A percentile compares a stretch with the other conserved stretches of the same genome.
These are phyloP conservation scores for Tetheella fluctuosa DNA, from an alignment of 2,888 invertebrate genomes.

Conservation along the genomic window DNA sequence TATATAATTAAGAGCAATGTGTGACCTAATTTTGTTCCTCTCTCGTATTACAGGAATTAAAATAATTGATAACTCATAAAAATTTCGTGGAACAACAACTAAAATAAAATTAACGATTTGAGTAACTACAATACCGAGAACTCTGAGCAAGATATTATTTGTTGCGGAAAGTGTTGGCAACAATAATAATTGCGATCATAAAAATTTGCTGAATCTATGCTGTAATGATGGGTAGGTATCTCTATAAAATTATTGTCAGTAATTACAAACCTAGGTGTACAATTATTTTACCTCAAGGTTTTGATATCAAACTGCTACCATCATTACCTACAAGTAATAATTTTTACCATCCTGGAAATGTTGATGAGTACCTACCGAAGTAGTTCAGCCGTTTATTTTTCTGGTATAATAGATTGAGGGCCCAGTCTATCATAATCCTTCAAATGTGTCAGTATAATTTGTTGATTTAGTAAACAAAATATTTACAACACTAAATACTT, in stretches of 20 bases:
- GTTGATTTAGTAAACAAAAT: too few species aligned
- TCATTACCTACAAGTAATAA: not conserved
- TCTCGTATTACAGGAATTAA: not conserved
- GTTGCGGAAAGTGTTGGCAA: conserved; percentile 13
- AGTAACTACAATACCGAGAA: conserved; percentile 27
- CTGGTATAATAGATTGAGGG: too few species aligned
- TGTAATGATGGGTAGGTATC: not conserved
- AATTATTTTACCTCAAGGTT: not conserved
- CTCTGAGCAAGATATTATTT: conserved; percentile 25
- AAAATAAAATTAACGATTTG: conserved; percentile 25
- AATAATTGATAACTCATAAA: conserved; percentile 28
- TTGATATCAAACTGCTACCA: not conserved
- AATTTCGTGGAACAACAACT: conserved; percentile 26
- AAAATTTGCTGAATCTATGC: not conserved
- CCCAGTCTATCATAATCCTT: too few species aligned
- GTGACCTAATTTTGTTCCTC: not conserved
- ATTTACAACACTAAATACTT: too few species aligned
- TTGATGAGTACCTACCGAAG: too few species aligned
- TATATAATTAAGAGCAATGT: too few species aligned
- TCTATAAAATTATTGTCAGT: not conserved
- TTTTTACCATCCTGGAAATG: not conserved
- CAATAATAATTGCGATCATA: not conserved
- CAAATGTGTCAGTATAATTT: too few species aligned
- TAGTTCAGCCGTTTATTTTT: too few species aligned
- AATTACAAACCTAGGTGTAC: not conserved